Conservation (phyloP, 2,888 invertebrate genomes). For the Andrena bicolor region DNA sequence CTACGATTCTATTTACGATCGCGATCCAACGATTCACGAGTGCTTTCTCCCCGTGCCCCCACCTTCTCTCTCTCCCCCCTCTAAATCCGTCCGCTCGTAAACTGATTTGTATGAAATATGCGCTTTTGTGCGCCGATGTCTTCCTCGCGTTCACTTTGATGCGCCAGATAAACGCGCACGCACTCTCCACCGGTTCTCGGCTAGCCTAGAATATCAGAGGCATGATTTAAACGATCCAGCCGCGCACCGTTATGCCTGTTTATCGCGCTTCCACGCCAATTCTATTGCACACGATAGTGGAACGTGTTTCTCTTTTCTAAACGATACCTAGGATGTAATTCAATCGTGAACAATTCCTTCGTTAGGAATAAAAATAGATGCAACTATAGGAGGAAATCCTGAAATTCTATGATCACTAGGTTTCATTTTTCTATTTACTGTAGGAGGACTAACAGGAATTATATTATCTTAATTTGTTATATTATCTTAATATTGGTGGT, state of each 20-base stretch:
- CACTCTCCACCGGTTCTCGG: slow-evolving; percentile 1
- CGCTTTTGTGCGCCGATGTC: slow-evolving; percentile 33
- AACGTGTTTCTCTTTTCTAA: slow-evolving; percentile 4
- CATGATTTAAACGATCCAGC: slow-evolving; percentile 39
- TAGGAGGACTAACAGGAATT: too few species aligned
- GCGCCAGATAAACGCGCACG: slow-evolving; percentile 42
- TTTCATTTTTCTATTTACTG: too few species aligned
- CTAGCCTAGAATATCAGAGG: slow-evolving; percentile 21
- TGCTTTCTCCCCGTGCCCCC: slow-evolving; percentile 10
- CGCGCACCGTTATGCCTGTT: slow-evolving; percentile 35
- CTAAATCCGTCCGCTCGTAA: slow-evolving; percentile 19
- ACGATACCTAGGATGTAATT: too few species aligned
- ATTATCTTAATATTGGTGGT: too few species aligned
- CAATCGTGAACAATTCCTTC: too few species aligned
- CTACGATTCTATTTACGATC: slow-evolving; percentile 32
- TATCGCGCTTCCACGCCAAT: slow-evolving; percentile 29
- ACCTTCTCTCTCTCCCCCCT: not conserved
- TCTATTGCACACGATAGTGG: not conserved
- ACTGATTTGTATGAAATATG: slow-evolving; percentile 47
- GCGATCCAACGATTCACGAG: not conserved
- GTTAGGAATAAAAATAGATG: too few species aligned
- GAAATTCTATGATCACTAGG: too few species aligned
- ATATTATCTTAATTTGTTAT: too few species aligned
- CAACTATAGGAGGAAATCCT: too few species aligned
- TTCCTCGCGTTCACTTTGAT: slow-evolving; percentile 19